Evolutionary conservation across 2,113 vertebrate species (phyloP), one percentile per base, ranked within the genome.

Genomic region (Oreochromis niloticus): DNA sequence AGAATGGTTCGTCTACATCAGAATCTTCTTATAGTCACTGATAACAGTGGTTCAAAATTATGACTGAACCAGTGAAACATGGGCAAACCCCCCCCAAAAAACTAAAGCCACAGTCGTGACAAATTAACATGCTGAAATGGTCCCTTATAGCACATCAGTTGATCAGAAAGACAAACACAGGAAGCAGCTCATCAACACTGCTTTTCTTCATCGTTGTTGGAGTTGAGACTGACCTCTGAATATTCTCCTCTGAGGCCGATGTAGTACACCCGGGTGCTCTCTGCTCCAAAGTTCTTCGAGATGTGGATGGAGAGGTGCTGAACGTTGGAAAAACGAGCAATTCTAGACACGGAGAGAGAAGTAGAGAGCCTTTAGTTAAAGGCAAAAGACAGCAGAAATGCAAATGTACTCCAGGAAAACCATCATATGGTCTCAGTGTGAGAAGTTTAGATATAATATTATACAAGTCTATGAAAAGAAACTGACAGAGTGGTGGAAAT

Each of bases 201-300:
- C 12, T 48, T 48, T 68, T 14, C 36, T 41, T 68, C 24, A n/a
- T 14, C 1, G 66, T 41, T 71, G 12, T 2, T 22, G 34, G 6
- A 24, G 4, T 8, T 80, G 22, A 10, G 57, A 82, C 97, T 90
- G 85, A 99, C 99, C 97, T 99, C 97, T 0, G 97, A 95, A 95
- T 97, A 99, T 81, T 99, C 99, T 93, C 99, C 99, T 73, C 97
- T 96, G 89, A 99, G 96, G 2, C 99, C 98, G 46, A 99, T 98
- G 89, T 98, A 99, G 92, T 97, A 98, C 12, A 99, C 96, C 87
- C 97, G 97, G 1, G 97, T 99, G 34, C 93, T 97, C 91, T 99
- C 98, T 0, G 96, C 96, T 39, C 99, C 99, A 19, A 99, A 99
- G 95, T 99, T 99, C 93, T 97, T 98, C 0, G 99, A 97, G 88